Evolutionary conservation across 1,140 invertebrate species (phyloP), one percentile per base, ranked within the genome.

Genomic region (Hesperophylax magnus): DNA sequence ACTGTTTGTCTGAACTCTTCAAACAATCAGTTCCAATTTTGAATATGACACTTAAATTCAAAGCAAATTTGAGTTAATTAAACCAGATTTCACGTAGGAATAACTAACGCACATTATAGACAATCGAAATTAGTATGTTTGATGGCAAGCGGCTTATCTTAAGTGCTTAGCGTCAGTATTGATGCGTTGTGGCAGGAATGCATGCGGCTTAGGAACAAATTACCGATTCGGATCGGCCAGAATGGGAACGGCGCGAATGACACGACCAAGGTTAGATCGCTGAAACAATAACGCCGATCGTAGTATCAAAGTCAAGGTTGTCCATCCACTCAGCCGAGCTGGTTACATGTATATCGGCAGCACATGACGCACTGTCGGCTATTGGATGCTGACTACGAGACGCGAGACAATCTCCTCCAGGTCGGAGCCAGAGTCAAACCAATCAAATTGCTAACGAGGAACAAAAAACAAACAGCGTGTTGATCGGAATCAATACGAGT

Each of bases 281-380:
- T 52, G 67, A 71, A 71, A 71, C 67, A 71, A 71, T 71, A 71
- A 71, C 67, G 20, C 34, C 67, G 39, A 71, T 52, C 22, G 52
- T 3, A 75, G 71, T 75, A 22, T 75, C 71, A 75, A 75, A 56
- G 71, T 75, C 71, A 75, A 75, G 71, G 71, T 58, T 58, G 71
- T 75, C 22, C 67, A 71, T 53, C n/a, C n/a, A 71, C 8, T 47
- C 39, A 14, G 39, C 39, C 9, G 11, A 47, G 39, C 11, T 71
- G 15, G 5, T n/a, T n/a, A 18, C 34, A 20, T 20, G n/a, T 27
- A 67, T 52, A 71, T 52, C 67, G 67, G 67, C 2, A 20, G 39
- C 8, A 20, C 39, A 69, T 52, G 39, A 52, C 67, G 34, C 39
- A 18, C 34, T 15, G 61, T 6, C 20, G 14, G 18, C 24, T 17